Evolutionary conservation across 2,888 invertebrate species (phyloP).

Genomic region (Acronicta leporina): DNA sequence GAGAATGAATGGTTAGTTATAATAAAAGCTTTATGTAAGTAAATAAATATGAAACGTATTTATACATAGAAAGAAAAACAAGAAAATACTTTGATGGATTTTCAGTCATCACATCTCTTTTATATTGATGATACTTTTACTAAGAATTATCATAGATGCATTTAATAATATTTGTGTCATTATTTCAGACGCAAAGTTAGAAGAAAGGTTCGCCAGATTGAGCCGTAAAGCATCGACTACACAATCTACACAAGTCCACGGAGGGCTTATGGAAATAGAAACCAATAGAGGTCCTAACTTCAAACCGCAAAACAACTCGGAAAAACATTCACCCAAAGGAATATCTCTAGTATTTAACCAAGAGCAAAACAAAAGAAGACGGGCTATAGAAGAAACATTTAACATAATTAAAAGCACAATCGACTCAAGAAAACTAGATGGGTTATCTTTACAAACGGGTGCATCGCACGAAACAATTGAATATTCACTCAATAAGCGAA

Average conservation of each 20-base stretch:
- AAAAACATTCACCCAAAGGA: constrained; percentile 31
- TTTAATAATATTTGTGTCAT: background rate
- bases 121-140: too few species aligned
- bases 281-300: constrained; percentile 10
- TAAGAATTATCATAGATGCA: background rate
- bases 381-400: constrained; percentile 24
- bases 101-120: too few species aligned
- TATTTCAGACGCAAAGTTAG: constrained; percentile 69
- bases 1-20: constrained; percentile 66
- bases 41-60: background rate
- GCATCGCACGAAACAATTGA: background rate
- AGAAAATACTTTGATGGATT: too few species aligned
- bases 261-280: constrained; percentile 42
- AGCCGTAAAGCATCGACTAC: constrained; percentile 58
- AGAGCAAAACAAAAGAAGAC: constrained; percentile 57
- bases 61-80: too few species aligned
- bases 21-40: background rate
- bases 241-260: constrained; percentile 65
- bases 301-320: constrained; percentile 17
- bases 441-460: background rate
- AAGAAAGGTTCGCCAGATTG: constrained; percentile 62
- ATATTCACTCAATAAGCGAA: background rate
- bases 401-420: constrained; percentile 23
- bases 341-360: constrained; percentile 65
- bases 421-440: constrained; percentile 6